Percentiles rank a stretch among this genome's conserved stretches.
These are phyloP conservation scores for Camelus bactrianus DNA, from an alignment of 2,113 vertebrate genomes.

Conservation along the genomic window DNA sequence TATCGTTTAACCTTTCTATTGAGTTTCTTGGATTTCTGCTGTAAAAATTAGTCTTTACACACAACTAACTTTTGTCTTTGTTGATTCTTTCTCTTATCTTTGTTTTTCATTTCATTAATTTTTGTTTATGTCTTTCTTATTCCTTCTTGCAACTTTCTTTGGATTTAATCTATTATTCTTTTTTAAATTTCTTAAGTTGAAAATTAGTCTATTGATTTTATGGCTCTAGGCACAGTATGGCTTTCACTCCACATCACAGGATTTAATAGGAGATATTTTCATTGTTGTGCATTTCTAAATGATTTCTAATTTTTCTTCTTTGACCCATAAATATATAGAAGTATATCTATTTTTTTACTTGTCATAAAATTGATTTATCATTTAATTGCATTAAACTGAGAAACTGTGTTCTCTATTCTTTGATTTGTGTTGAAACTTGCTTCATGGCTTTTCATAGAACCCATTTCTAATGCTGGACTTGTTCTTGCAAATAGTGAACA, in stretches of 20 bases:
- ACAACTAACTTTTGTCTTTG: background rate
- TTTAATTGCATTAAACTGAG: background rate
- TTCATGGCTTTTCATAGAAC: slow-evolving; percentile 11
- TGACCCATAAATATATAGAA: background rate
- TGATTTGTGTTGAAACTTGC: slow-evolving; percentile 27
- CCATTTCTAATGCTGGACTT: background rate
- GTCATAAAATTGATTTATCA: background rate
- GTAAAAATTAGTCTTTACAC: background rate
- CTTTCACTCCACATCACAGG: background rate
- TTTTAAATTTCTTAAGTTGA: background rate
- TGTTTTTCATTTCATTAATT: background rate
- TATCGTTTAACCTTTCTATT: background rate
- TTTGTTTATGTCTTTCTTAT: background rate
- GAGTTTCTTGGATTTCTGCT: background rate
- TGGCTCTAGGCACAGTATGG: background rate
- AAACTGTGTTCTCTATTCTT: background rate
- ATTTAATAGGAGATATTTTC: slow-evolving; percentile 14
- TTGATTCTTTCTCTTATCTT: background rate
- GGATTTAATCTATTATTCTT: background rate
- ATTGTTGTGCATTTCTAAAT: background rate
- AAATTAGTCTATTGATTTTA: background rate
- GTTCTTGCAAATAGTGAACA: background rate
- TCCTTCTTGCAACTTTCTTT: background rate
- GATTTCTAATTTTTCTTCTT: slow-evolving; percentile 15
- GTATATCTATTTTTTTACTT: background rate